Percentiles rank a stretch among this genome's conserved stretches.
phyloP scores from a whole-genome alignment of 2,113 vertebrate genomes.

The Malurus elegans region DNA sequence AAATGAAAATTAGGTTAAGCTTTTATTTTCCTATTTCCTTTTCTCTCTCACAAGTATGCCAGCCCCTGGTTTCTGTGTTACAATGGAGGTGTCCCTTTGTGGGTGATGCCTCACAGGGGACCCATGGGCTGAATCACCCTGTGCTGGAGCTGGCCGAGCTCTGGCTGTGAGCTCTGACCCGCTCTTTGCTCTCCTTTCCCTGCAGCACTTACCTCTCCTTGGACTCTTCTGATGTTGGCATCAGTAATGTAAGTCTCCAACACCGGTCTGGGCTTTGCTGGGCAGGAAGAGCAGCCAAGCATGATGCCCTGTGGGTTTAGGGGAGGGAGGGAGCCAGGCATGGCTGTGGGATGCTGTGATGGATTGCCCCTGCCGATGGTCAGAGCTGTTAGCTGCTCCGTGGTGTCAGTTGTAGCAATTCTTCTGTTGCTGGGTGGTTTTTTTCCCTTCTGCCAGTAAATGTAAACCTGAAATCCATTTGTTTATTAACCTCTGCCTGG shows the following conservation, averaged over 20 bases:
- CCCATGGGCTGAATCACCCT: background rate
- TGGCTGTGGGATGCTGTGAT: background rate
- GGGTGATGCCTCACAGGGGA: background rate
- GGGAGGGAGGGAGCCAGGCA: background rate
- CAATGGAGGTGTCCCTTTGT: fast-evolving
- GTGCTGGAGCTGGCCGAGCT: fast-evolving
- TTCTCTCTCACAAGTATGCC: background rate
- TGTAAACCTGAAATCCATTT: background rate
- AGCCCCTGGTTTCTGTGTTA: background rate
- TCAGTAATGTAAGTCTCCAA: slow-evolving; percentile 23
- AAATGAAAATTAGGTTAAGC: background rate
- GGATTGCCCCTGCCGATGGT: background rate
- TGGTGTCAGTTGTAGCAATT: background rate
- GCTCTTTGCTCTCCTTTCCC: background rate
- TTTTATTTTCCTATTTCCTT: background rate
- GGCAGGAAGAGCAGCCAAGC: background rate
- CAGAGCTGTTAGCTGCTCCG: background rate
- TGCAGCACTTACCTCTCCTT: slow-evolving; percentile 5
- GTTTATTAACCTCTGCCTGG: background rate
- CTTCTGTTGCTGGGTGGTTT: background rate
- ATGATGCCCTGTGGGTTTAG: background rate
- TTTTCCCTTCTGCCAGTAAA: background rate
- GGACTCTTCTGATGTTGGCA: slow-evolving; percentile 46
- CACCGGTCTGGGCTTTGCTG: too few species aligned
- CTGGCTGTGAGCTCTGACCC: background rate